Percentiles rank a stretch among this genome's conserved stretches.
phyloP scores from a whole-genome alignment of 2,113 vertebrate species.

The Cololabis saira region DNA sequence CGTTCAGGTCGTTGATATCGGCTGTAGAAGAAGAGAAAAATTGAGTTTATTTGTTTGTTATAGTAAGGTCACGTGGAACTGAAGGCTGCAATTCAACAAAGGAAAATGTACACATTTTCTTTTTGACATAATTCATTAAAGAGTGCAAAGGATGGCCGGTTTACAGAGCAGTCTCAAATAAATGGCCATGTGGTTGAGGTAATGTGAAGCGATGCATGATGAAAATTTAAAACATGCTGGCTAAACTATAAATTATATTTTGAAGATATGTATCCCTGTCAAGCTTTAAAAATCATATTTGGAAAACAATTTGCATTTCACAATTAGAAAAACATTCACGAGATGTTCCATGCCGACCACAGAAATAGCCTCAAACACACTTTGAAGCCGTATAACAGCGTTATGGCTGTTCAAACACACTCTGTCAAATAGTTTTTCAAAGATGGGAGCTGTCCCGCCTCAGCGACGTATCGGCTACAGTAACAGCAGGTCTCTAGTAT shows the following conservation, averaged over 20 bases:
- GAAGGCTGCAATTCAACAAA: slow-evolving; percentile 7
- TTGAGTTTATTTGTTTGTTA: neutral
- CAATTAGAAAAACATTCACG: slow-evolving; percentile 42
- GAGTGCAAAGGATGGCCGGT: slow-evolving; percentile 12
- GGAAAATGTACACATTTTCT: neutral
- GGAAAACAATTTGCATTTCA: slow-evolving; percentile 50
- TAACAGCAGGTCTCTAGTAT: slow-evolving; percentile 63
- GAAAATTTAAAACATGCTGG: slow-evolving; percentile 23
- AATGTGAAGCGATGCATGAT: slow-evolving; percentile 26
- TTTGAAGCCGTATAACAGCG: slow-evolving; percentile 65
- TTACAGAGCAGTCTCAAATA: neutral
- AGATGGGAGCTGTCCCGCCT: slow-evolving; percentile 63
- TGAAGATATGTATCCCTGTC: slow-evolving; percentile 29
- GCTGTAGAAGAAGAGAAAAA: slow-evolving; percentile 71
- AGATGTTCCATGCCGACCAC: slow-evolving; percentile 49
- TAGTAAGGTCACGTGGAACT: neutral
- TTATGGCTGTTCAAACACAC: slow-evolving; percentile 54
- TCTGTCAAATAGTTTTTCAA: slow-evolving; percentile 59
- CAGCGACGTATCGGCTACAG: slow-evolving; percentile 42
- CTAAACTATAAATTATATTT: slow-evolving; percentile 13
- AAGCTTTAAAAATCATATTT: slow-evolving; percentile 32
- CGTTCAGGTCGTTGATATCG: slow-evolving; percentile 91
- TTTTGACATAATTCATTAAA: slow-evolving; percentile 19
- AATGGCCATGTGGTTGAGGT: neutral
- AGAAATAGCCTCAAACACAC: slow-evolving; percentile 63